Conservation (phyloP, 2,113 vertebrate species). For the Oncorhynchus tshawytscha region DNA sequence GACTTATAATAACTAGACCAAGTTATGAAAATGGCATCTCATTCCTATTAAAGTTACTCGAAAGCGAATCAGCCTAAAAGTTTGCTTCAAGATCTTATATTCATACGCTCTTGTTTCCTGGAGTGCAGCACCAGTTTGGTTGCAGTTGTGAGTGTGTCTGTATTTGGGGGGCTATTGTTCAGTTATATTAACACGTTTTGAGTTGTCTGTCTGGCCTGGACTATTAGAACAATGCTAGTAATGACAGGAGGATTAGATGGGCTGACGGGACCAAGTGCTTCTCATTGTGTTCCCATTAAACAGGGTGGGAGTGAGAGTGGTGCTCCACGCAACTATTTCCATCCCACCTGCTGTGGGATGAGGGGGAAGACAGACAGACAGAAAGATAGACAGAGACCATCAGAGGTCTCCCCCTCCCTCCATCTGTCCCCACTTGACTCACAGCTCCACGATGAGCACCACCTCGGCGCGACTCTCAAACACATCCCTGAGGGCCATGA, state of each 20-base stretch:
- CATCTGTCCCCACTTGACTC: conserved; percentile 42
- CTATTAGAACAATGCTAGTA: neutral
- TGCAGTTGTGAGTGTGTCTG: conserved; percentile 42
- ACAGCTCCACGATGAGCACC: conserved; percentile 81
- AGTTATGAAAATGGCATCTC: too few species aligned
- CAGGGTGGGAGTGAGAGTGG: too few species aligned
- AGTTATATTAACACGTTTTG: neutral
- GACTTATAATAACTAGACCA: too few species aligned
- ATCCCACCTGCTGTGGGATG: neutral
- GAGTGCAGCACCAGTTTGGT: conserved; percentile 34
- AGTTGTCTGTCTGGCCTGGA: neutral
- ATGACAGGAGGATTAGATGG: neutral
- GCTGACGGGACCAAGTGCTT: too few species aligned
- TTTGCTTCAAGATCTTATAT: too few species aligned
- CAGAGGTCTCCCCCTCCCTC: neutral
- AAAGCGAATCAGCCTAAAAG: too few species aligned
- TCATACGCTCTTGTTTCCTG: too few species aligned
- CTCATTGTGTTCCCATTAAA: too few species aligned
- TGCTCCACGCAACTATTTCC: too few species aligned
- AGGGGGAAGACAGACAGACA: conserved; percentile 23
- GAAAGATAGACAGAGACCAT: conserved; percentile 32
- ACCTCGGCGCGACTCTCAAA: conserved; percentile 76
- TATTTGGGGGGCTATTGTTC: conserved; percentile 19
- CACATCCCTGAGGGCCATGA: conserved; percentile 72
- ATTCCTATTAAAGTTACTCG: too few species aligned